A percentile compares a stretch with the other conserved stretches of the same genome.
phyloP scores from a whole-genome alignment of 2,113 vertebrate species.

The Platysteira castanea region DNA sequence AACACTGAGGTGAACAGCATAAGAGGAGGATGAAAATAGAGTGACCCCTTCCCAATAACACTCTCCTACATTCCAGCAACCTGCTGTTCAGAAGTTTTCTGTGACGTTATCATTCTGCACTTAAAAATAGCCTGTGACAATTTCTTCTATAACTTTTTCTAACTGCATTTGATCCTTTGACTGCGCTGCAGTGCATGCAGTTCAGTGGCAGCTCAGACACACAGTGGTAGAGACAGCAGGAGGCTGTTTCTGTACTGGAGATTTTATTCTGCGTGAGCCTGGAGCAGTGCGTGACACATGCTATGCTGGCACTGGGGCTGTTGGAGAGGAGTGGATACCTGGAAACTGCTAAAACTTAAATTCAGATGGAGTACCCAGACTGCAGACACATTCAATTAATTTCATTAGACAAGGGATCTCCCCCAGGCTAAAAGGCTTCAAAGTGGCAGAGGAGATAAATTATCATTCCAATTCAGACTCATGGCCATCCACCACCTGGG shows the following conservation, averaged over 20 bases:
- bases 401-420: conserved; percentile 49
- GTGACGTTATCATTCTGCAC: fast-evolving
- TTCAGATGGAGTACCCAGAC: conserved; percentile 9
- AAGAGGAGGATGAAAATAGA: neutral
- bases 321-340: neutral
- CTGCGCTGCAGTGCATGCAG: neutral
- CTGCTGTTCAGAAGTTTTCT: neutral
- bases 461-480: conserved; percentile 51
- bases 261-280: neutral
- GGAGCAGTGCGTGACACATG: fast-evolving
- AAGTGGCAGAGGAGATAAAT: conserved; percentile 54
- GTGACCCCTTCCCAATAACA: neutral
- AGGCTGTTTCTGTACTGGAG: neutral
- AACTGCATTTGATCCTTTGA: neutral
- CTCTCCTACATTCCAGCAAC: neutral
- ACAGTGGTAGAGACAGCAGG: neutral
- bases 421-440: conserved; percentile 43
- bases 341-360: conserved; percentile 2
- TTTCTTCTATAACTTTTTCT: neutral
- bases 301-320: neutral
- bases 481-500: neutral
- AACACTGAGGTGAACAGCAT: neutral
- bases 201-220: neutral
- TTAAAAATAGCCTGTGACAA: neutral
- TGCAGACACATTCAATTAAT: conserved; percentile 49